Evolutionary conservation across 2,113 vertebrate species (phyloP).

Genomic region (Corythaixoides concolor): DNA sequence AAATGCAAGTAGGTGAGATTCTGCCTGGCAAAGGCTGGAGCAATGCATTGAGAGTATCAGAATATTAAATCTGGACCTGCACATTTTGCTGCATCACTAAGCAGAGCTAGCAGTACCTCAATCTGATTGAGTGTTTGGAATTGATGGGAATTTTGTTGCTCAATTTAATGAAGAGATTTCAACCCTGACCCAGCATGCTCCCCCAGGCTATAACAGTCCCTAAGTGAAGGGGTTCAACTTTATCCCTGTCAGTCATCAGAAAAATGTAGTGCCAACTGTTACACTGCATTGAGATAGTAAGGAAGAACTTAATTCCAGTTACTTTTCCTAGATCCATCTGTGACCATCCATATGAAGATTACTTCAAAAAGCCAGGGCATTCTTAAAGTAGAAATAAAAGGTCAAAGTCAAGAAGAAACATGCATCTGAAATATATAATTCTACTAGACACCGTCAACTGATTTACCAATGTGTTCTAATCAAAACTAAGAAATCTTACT

Average conservation of each 20-base stretch:
- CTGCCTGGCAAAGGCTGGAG: neutral
- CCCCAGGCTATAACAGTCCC: neutral
- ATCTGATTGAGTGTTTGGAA: neutral
- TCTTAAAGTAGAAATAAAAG: neutral
- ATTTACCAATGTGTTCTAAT: neutral
- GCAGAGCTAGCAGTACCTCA: neutral
- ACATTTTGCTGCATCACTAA: neutral
- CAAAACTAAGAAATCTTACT: neutral
- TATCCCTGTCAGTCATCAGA: neutral
- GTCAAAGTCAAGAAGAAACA: neutral
- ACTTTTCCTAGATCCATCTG: neutral
- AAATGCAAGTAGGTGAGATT: neutral
- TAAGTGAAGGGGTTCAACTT: neutral
- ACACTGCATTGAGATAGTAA: neutral
- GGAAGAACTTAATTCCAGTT: neutral
- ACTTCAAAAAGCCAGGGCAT: neutral
- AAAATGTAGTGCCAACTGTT: neutral
- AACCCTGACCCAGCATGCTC: rapidly evolving
- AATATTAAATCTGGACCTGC: neutral
- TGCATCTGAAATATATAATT: neutral
- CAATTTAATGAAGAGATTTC: neutral
- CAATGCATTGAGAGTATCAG: neutral
- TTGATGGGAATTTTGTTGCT: neutral
- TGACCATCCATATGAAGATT: neutral
- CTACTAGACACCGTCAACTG: neutral